These are phyloP conservation scores for Urocynchramus pylzowi DNA, from an alignment of 2,113 vertebrate genomes.

Conservation along the genomic window DNA sequence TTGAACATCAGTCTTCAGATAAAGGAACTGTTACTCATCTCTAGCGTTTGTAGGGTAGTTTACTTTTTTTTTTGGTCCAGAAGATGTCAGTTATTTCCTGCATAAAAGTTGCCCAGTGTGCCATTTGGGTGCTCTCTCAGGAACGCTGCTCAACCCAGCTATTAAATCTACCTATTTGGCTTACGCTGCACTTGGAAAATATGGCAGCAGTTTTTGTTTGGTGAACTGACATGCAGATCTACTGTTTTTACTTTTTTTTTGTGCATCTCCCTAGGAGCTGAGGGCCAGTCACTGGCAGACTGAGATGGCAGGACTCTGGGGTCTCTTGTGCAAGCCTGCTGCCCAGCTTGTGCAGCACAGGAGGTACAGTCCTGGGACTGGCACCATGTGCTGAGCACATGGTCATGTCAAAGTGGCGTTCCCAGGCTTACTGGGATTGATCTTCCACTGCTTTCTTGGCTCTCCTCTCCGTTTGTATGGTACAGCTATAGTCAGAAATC, in stretches of 20 bases:
- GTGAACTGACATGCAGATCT: neutral
- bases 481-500: neutral
- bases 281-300: fast-evolving
- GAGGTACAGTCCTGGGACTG: neutral
- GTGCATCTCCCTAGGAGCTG: fast-evolving
- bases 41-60: neutral
- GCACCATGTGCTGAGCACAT: fast-evolving
- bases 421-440: neutral
- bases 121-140: neutral
- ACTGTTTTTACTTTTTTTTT: neutral
- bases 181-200: neutral
- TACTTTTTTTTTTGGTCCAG: neutral
- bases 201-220: neutral
- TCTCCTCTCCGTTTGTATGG: neutral
- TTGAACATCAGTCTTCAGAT: neutral
- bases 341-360: neutral
- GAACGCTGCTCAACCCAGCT: fast-evolving
- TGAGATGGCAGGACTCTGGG: neutral
- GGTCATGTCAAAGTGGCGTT: fast-evolving
- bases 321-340: neutral
- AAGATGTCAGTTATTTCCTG: neutral
- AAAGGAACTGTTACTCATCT: neutral
- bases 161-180: neutral
- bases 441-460: neutral
- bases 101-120: neutral